These are phyloP conservation scores for Macrobrachium rosenbergii DNA, from an alignment of 1,140 invertebrate genomes.

Conservation along the genomic window DNA sequence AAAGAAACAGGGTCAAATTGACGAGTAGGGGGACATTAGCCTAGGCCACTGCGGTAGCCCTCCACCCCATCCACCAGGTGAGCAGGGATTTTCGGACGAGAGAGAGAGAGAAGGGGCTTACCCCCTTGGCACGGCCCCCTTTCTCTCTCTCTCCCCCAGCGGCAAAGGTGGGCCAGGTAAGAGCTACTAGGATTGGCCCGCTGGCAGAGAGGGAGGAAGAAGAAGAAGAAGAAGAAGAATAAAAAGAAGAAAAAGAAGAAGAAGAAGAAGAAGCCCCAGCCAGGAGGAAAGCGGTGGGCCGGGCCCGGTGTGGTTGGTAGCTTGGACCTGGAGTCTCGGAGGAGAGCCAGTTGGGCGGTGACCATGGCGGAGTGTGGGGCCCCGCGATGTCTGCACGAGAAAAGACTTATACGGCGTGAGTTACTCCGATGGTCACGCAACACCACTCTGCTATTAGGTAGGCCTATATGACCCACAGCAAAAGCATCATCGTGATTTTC, in stretches of 20 bases:
- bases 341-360: neutral
- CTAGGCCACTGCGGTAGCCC: too few relatives aligned
- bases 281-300: neutral
- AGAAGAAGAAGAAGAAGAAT: neutral
- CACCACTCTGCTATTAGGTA: conserved; percentile 58
- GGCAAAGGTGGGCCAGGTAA: neutral
- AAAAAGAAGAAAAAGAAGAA: neutral
- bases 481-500: too few relatives aligned
- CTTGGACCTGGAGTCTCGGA: neutral
- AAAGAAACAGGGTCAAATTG: too few relatives aligned
- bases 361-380: conserved; percentile 56
- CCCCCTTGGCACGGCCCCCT: too few relatives aligned
- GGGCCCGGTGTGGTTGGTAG: neutral
- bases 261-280: too few relatives aligned
- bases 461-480: neutral
- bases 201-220: neutral
- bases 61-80: neutral
- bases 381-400: conserved; percentile 56
- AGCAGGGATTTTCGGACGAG: neutral
- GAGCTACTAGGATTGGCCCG: neutral
- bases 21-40: too few relatives aligned
- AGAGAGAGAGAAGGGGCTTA: too few relatives aligned
- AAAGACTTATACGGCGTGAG: conserved; percentile 51
- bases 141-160: too few relatives aligned
- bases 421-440: conserved; percentile 57